Evolutionary conservation across 2,113 vertebrate species (phyloP).

Genomic region (Murina feae): DNA sequence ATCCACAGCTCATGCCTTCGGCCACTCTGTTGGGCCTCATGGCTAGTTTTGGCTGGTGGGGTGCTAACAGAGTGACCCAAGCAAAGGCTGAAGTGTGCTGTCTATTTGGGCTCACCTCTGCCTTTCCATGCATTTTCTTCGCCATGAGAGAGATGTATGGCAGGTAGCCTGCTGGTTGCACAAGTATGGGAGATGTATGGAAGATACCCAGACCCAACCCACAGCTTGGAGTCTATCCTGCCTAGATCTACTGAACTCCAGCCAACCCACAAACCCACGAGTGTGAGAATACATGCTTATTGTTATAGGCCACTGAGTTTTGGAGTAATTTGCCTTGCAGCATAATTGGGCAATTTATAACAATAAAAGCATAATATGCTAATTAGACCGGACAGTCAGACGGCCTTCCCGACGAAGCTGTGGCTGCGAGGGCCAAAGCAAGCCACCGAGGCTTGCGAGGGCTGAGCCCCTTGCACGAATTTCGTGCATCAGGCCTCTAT

Average conservation of each 20-base stretch:
- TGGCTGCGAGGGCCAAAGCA: too few relatives aligned
- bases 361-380: too few relatives aligned
- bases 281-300: background rate
- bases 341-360: background rate
- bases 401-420: too few relatives aligned
- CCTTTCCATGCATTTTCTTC: background rate
- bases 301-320: background rate
- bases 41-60: background rate
- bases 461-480: too few relatives aligned
- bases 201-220: background rate
- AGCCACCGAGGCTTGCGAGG: too few relatives aligned
- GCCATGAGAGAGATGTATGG: background rate
- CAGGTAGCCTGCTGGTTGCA: background rate
- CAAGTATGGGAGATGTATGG: background rate
- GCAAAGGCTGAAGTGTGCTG: background rate
- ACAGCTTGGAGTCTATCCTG: background rate
- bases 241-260: background rate
- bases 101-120: background rate
- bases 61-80: background rate
- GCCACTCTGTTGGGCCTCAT: background rate
- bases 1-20: background rate
- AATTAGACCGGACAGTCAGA: too few relatives aligned
- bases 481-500: too few relatives aligned
- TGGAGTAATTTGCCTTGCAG: background rate
- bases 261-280: background rate